Conservation (phyloP, 1,140 invertebrate genomes). For the Mycetomoellerius zeteki region DNA sequence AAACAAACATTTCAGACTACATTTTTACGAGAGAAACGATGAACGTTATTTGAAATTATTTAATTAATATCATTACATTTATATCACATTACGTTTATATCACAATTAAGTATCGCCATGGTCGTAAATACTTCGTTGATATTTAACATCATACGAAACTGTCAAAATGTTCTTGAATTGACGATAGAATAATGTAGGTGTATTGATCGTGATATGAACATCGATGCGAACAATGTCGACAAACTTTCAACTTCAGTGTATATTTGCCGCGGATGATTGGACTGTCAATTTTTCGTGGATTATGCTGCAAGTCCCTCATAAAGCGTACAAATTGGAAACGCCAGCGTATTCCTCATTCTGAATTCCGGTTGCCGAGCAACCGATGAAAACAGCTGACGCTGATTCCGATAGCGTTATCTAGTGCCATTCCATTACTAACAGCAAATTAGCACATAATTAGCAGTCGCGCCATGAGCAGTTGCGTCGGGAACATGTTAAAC, state of each 20-base stretch:
- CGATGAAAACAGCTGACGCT: slow-evolving; percentile 69
- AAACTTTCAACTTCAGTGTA: slow-evolving; percentile 48
- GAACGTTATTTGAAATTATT: neutral
- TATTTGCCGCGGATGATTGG: slow-evolving; percentile 28
- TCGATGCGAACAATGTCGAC: slow-evolving; percentile 7
- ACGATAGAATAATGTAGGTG: neutral
- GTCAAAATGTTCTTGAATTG: neutral
- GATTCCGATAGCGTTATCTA: slow-evolving; percentile 62
- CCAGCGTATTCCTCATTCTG: slow-evolving; percentile 8
- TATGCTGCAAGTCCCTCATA: slow-evolving; percentile 41
- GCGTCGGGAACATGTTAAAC: slow-evolving; percentile 59
- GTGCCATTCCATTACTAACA: slow-evolving; percentile 59
- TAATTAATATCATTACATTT: neutral
- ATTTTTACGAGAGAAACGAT: neutral
- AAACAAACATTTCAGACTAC: no score
- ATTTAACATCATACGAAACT: slow-evolving; percentile 14
- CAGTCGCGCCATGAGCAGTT: slow-evolving; percentile 48
- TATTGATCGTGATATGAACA: neutral
- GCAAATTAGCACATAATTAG: slow-evolving; percentile 75
- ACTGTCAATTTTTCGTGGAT: slow-evolving; percentile 55
- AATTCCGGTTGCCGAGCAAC: slow-evolving; percentile 27
- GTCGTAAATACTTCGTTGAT: neutral
- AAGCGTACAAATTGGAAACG: slow-evolving; percentile 54
- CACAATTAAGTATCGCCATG: neutral
- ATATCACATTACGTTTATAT: neutral